Base-by-base conservation (phyloP, 1,140 invertebrate species). In the Pseudomyrmex dendroicus region DNA sequence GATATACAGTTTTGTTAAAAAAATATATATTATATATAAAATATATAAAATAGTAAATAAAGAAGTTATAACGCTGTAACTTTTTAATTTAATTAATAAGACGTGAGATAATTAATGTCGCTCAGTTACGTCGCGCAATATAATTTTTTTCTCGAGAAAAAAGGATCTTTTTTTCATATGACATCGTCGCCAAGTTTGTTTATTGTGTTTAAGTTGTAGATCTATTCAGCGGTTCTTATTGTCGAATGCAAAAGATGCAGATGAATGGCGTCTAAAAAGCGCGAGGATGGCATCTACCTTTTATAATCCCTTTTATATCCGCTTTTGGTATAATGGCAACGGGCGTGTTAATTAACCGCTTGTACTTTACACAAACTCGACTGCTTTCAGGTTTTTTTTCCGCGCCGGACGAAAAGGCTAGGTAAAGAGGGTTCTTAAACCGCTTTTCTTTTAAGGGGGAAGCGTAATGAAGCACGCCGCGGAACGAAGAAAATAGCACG, bases 301-400 rank as follows among this genome's bases (percentile, higher is more conserved):
- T 86, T 82, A 57, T 88, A 89, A 90, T 85, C 80, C 35, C 72
- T 78, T 85, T 83, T 85, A 68, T 35, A 74, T 73, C 74, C 74
- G 72, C 57, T 84, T 73, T 66, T 44, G 63, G 68, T 72, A 73
- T 74, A 84, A 73, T 68, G 50, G 68, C 76, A 89, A 89, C 66
- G 62, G 56, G 63, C 63, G 59, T 73, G 85, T 84, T 89, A 89
- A 90, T 90, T 90, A 89, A 86, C 88, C 85, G 88, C 72, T 73
- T 62, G 70, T 82, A 80, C 83, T 89, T 85, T 87, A 74, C 64
- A 80, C 72, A 84, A 74, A 82, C 74, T 83, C 84, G 25, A 35
- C 35, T 66, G 56, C 57, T 73, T 50, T 54, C 12, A 48, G 46
- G 7, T 17, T 70, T 44, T 85, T 84, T 82, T 83, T 62, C 35